Evolutionary conservation across 1,140 invertebrate genomes (phyloP).

Genomic region (Heliothis subflexa): DNA sequence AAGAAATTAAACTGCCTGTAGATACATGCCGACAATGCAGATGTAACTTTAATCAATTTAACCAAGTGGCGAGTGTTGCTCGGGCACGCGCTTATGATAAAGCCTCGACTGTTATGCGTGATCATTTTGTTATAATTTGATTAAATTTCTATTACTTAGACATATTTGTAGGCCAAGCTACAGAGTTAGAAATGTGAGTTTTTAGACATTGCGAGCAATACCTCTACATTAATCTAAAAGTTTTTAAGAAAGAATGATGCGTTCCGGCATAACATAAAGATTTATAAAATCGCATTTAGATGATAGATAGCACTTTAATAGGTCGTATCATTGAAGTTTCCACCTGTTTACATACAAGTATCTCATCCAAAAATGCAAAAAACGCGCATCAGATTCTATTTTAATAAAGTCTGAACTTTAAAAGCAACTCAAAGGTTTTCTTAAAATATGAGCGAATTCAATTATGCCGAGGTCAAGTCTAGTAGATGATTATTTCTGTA

Average conservation of each 20-base stretch:
- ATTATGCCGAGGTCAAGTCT: conserved; percentile 51
- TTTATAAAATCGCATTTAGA: neutral
- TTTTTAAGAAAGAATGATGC: neutral
- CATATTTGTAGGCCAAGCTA: conserved; percentile 62
- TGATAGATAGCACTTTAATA: too few relatives aligned
- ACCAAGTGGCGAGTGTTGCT: conserved; percentile 66
- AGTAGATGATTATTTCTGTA: conserved; percentile 57
- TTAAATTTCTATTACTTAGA: conserved; percentile 77
- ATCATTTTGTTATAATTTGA: conserved; percentile 83
- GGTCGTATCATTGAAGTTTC: too few relatives aligned
- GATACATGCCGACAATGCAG: conserved; percentile 64
- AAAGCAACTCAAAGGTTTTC: too few relatives aligned
- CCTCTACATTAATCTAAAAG: neutral
- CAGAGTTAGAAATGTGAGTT: conserved; percentile 57
- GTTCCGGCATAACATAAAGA: too few relatives aligned
- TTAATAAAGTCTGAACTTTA: too few relatives aligned
- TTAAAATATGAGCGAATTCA: neutral
- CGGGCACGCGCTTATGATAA: conserved; percentile 76
- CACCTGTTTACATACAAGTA: too few relatives aligned
- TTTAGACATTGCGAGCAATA: neutral
- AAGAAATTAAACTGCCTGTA: conserved; percentile 62
- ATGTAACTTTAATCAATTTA: conserved; percentile 84
- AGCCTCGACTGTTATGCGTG: conserved; percentile 64
- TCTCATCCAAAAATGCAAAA: too few relatives aligned
- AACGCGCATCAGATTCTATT: too few relatives aligned